phyloP scores from a whole-genome alignment of 2,113 vertebrate species.

The Corythoichthys intestinalis region DNA sequence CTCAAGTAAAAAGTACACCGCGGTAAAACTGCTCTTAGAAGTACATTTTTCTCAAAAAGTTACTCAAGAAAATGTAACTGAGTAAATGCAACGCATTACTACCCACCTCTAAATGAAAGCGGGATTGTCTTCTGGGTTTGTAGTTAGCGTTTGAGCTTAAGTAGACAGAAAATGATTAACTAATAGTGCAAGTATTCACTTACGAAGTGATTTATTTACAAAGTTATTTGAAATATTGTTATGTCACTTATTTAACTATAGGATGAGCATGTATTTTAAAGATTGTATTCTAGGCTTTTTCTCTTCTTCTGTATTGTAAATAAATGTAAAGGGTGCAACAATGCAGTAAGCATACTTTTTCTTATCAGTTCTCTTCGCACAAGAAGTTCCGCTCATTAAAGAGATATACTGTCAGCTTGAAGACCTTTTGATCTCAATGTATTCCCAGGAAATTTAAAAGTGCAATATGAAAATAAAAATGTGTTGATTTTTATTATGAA shows the following conservation, averaged over 20 bases:
- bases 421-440: too few species aligned
- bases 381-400: too few species aligned
- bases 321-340: slow-evolving; percentile 47
- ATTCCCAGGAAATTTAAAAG: too few species aligned
- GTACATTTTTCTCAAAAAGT: too few species aligned
- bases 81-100: too few species aligned
- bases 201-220: slow-evolving; percentile 19
- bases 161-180: slow-evolving; percentile 22
- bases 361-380: not conserved
- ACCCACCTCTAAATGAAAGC: too few species aligned
- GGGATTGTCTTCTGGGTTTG: not conserved
- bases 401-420: too few species aligned
- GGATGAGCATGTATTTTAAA: slow-evolving; percentile 31
- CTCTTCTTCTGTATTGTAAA: slow-evolving; percentile 54
- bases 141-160: slow-evolving; percentile 5
- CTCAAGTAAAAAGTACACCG: too few species aligned
- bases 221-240: not conserved
- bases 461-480: too few species aligned
- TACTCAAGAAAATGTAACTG: too few species aligned
- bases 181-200: not conserved
- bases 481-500: not conserved
- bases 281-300: slow-evolving; percentile 14
- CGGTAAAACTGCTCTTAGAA: too few species aligned
- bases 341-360: not conserved
- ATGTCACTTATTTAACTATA: slow-evolving; percentile 7